Evolutionary conservation across 2,113 vertebrate genomes (phyloP).

Genomic region (Proterorhinus semilunaris): DNA sequence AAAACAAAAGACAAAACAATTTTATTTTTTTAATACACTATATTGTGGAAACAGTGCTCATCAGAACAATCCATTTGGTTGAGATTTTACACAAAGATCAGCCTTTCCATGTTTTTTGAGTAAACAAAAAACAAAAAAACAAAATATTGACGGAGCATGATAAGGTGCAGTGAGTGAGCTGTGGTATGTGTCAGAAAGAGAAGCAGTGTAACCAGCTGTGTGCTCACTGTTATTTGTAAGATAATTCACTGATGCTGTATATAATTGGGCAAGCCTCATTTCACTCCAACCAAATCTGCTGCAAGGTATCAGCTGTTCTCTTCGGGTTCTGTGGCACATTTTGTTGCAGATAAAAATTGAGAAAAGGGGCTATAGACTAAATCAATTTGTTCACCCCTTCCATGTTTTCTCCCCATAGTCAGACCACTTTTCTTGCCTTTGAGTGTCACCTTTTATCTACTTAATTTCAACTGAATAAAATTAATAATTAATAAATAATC

Average conservation of each 20-base stretch:
- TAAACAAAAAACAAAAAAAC: too few relatives aligned
- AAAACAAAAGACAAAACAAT: slow-evolving; percentile 8
- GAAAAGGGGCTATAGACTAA: not conserved
- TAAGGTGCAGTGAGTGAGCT: not conserved
- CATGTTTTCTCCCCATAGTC: not conserved
- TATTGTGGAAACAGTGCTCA: not conserved
- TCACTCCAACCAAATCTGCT: slow-evolving; percentile 28
- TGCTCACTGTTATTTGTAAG: slow-evolving; percentile 6
- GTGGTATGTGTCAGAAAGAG: slow-evolving; percentile 20
- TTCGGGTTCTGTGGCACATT: slow-evolving; percentile 33
- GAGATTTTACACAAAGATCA: too few relatives aligned
- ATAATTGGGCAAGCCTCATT: slow-evolving; percentile 28
- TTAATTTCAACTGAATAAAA: too few relatives aligned
- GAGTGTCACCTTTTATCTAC: too few relatives aligned
- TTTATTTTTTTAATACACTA: not conserved
- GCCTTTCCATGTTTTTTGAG: too few relatives aligned
- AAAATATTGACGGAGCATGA: too few relatives aligned
- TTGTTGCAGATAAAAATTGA: slow-evolving; percentile 24
- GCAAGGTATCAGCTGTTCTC: slow-evolving; percentile 42
- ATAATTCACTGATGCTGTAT: slow-evolving; percentile 23
- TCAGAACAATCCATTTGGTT: not conserved
- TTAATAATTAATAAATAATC: too few relatives aligned
- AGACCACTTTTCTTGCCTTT: too few relatives aligned
- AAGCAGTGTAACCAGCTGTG: slow-evolving; percentile 25
- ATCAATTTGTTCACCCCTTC: not conserved